Evolutionary conservation across 1,140 invertebrate genomes (phyloP), one percentile per base, ranked within the genome.

Genomic region (Telenomus remus): DNA sequence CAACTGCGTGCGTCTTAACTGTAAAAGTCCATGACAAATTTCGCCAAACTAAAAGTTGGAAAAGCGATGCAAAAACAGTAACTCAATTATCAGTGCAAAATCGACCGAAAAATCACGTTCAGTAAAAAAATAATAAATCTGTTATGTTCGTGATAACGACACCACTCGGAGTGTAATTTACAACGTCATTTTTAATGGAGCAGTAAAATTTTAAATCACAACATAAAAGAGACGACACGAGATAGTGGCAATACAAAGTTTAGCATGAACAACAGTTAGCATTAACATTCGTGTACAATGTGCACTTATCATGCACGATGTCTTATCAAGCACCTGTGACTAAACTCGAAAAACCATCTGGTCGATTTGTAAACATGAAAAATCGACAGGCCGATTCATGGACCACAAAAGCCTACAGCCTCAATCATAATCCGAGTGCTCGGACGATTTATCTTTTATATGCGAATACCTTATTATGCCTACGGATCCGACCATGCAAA

Each of bases 1-100:
- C 73, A 72, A 80, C 75, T 82, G 79, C 59, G 74, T 72, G 68
- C 70, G 70, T 59, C 76, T 75, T n/a, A n/a, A n/a, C n/a, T n/a
- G n/a, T n/a, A n/a, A n/a, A n/a, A n/a, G n/a, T n/a, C n/a, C n/a
- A n/a, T n/a, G n/a, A n/a, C n/a, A n/a, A n/a, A n/a, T n/a, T n/a
- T n/a, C n/a, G n/a, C n/a, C n/a, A n/a, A n/a, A n/a, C n/a, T n/a
- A n/a, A n/a, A n/a, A n/a, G n/a, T n/a, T n/a, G n/a, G n/a, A n/a
- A n/a, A n/a, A n/a, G n/a, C n/a, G n/a, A n/a, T n/a, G n/a, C n/a
- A n/a, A n/a, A n/a, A n/a, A n/a, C n/a, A n/a, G n/a, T n/a, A n/a
- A n/a, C n/a, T n/a, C n/a, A n/a, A n/a, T n/a, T n/a, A n/a, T n/a
- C n/a, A n/a, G n/a, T n/a, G n/a, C n/a, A n/a, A n/a, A 65, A 73